phyloP scores from a whole-genome alignment of 2,797 vertebrate species.

The Oreochromis mossambicus region DNA sequence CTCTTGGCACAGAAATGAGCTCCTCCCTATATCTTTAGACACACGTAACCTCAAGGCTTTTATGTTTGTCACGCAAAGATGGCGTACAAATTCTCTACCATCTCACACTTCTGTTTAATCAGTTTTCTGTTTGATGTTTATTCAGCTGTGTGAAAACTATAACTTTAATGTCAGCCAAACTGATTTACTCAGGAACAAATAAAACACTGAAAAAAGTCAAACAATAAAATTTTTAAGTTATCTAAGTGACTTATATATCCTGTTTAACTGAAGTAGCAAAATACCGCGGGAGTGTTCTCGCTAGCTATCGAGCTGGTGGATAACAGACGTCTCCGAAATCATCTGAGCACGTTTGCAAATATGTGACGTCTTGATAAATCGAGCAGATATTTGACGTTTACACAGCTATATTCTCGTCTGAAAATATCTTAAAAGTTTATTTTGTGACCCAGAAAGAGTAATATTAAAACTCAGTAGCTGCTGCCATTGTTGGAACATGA shows the following conservation, averaged over 20 bases:
- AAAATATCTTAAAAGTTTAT: background rate
- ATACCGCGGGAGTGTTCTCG: rapidly evolving
- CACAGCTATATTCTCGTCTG: background rate
- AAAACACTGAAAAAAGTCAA: background rate
- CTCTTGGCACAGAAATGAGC: background rate
- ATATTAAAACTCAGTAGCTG: background rate
- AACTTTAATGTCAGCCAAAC: background rate
- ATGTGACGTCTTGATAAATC: background rate
- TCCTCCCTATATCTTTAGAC: background rate
- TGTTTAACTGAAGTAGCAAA: background rate
- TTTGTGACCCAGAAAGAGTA: background rate
- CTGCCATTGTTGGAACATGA: background rate
- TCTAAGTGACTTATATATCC: background rate
- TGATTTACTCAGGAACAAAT: background rate
- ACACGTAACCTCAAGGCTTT: background rate
- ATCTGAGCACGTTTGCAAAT: background rate
- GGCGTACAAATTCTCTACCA: background rate
- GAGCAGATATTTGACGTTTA: background rate
- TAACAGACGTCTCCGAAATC: background rate
- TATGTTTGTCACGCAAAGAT: background rate
- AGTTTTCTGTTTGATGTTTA: background rate
- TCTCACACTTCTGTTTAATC: background rate
- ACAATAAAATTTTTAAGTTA: background rate
- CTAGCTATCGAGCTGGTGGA: background rate
- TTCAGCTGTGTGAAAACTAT: background rate